Evolutionary conservation across 1,140 invertebrate species (phyloP).

Genomic region (Portunus trituberculatus): DNA sequence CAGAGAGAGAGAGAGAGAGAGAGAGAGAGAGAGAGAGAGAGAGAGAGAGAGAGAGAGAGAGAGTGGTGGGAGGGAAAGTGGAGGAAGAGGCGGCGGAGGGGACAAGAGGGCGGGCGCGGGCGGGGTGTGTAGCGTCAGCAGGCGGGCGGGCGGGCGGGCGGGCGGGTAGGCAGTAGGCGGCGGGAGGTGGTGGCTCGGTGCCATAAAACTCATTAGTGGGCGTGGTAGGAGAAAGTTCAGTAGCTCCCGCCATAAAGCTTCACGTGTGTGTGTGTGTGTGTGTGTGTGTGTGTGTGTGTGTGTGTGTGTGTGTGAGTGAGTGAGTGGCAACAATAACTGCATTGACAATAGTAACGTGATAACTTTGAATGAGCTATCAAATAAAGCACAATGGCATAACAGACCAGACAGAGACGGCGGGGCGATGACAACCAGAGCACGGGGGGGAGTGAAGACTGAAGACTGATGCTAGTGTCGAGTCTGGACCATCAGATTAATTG

Average conservation of each 20-base stretch:
- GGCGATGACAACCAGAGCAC: too few relatives aligned
- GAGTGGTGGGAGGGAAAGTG: not conserved
- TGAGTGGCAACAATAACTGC: not conserved
- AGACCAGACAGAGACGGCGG: too few relatives aligned
- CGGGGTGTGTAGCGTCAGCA: conserved; percentile 21
- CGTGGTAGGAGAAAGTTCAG: not conserved
- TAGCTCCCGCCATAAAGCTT: too few relatives aligned
- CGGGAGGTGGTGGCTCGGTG: conserved; percentile 31
- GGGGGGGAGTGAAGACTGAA: too few relatives aligned
- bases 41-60: not conserved
- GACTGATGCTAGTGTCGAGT: too few relatives aligned
- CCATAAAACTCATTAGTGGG: not conserved
- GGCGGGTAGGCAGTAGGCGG: not conserved
- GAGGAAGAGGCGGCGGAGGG: not conserved
- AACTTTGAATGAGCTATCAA: too few relatives aligned
- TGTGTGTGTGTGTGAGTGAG: not conserved
- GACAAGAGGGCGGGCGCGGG: not conserved
- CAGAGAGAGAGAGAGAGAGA: not conserved
- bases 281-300: conserved; percentile 31
- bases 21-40: not conserved
- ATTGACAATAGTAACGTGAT: too few relatives aligned
- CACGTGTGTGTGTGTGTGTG: conserved; percentile 38
- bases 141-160: not conserved
- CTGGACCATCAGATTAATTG: too few relatives aligned
- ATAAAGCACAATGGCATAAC: too few relatives aligned